Evolutionary conservation across 1,140 invertebrate species (phyloP), one percentile per base, ranked within the genome.

Genomic region (Aphaenogaster rudis): DNA sequence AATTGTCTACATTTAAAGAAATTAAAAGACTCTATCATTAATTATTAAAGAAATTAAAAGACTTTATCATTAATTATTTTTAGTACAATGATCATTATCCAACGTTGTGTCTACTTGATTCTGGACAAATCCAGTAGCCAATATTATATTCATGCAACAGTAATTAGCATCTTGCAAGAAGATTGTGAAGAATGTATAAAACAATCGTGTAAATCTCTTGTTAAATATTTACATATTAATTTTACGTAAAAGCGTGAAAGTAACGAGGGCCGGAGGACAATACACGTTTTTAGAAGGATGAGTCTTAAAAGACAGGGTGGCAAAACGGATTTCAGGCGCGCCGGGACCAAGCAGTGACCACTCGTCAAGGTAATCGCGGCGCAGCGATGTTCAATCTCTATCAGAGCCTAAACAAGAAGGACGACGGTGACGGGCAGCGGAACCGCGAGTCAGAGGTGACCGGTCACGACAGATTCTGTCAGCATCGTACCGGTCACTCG

Each of bases 401-500:
- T 93, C 97, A 97, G 91, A 97, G 96, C 78, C 96, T 97, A 90
- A 97, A 97, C 87, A 96, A 97, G 88, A 96, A 96, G 64, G 96
- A 96, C 48, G 96, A 96, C n/a, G 96, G 96, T 28, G 96, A 96
- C 11, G 95, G 96, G 33, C 96, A 97, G n/a, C 95, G 95, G 50
- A 96, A 96, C 86, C 91, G 93, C 7, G 96, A 96, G 72, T 94
- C 96, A 0, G 96, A 97, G 59, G 96, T 97, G 2, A 98, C 97
- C 5, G 97, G 97, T 1, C 97, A 98, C 88, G 97, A 98, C 89
- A 95, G 97, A 80, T 98, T 97, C 92, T 97, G 97, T 90, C 97
- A 97, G 91, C 96, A 97, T 59, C 95, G 96, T 1, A 82, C 52
- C 52, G 28, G 79, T 21, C 79, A 81, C 9, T 96, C 96, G 3